Percentiles rank a stretch among this genome's conserved stretches.
These are phyloP conservation scores for Panorpa germanica DNA, from an alignment of 2,888 invertebrate species.

Conservation along the genomic window DNA sequence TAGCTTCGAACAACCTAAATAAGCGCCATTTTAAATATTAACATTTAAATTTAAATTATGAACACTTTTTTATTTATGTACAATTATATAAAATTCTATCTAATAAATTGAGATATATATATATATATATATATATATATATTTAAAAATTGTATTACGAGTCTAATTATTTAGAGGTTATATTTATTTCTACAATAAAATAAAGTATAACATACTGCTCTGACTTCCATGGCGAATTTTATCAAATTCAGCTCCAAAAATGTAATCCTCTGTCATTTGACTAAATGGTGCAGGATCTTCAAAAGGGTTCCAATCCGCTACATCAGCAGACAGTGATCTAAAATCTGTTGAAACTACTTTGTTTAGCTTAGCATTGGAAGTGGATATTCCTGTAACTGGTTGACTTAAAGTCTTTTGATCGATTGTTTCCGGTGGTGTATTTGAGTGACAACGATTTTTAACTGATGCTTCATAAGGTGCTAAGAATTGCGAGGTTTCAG, in stretches of 20 bases:
- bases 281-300: constrained; percentile 51
- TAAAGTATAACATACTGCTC: constrained; percentile 37
- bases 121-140: too few relatives aligned
- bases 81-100: too few relatives aligned
- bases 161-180: too few relatives aligned
- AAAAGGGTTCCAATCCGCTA: constrained; percentile 69
- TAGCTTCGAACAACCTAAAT: too few relatives aligned
- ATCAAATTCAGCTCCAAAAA: constrained; percentile 70
- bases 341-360: constrained; percentile 18
- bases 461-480: constrained; percentile 53
- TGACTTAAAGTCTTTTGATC: constrained; percentile 9
- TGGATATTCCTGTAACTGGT: background rate
- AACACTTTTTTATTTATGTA: too few relatives aligned
- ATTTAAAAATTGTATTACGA: too few relatives aligned
- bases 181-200: too few relatives aligned
- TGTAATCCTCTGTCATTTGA: constrained; percentile 59
- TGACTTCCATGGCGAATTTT: constrained; percentile 60
- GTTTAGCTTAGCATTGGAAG: background rate
- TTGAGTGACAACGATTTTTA: constrained; percentile 27
- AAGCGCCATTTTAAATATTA: too few relatives aligned
- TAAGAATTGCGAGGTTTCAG: constrained; percentile 53
- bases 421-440: constrained; percentile 19
- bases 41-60: too few relatives aligned
- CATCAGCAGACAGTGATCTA: constrained; percentile 31
- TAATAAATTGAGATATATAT: too few relatives aligned